Percentiles rank a stretch among this genome's conserved stretches.
Evolutionary conservation across 2,797 vertebrate species (phyloP).

Genomic region (Sebastes trivittatus): DNA sequence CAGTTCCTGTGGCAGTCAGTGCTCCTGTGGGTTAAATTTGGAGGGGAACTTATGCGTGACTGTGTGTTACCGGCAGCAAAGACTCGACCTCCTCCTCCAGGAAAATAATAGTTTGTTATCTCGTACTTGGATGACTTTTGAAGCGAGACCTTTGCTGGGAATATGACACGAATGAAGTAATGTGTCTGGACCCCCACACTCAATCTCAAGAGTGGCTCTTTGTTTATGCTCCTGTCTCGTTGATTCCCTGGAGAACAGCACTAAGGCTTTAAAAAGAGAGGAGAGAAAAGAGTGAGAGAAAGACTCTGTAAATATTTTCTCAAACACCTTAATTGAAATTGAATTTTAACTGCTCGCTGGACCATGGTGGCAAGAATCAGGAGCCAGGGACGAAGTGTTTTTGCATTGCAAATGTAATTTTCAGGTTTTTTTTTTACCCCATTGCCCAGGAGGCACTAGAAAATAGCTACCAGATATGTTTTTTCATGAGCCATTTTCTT

Average conservation of each 20-base stretch:
- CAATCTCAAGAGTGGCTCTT: conserved; percentile 54
- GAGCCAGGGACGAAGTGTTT: conserved; percentile 55
- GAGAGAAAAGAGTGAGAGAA: conserved; percentile 11
- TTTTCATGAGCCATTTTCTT: conserved; percentile 73
- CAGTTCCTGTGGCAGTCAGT: neutral
- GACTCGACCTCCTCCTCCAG: conserved; percentile 3
- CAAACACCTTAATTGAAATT: conserved; percentile 79
- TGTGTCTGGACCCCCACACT: conserved; percentile 40
- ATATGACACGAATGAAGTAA: conserved; percentile 45
- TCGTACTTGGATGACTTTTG: conserved; percentile 40
- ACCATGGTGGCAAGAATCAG: conserved; percentile 61
- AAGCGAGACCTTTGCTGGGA: conserved; percentile 52
- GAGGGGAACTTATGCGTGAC: conserved; percentile 32
- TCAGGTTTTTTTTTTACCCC: conserved; percentile 1
- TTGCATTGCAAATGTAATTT: conserved; percentile 85
- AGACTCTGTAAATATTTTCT: conserved; percentile 75
- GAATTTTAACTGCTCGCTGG: conserved; percentile 76
- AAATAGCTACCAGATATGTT: conserved; percentile 70
- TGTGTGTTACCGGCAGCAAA: conserved; percentile 28
- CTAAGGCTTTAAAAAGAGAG: conserved; percentile 16
- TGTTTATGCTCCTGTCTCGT: conserved; percentile 56
- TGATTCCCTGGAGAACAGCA: conserved; percentile 39
- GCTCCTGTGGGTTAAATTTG: conserved; percentile 32
- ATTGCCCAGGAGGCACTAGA: conserved; percentile 59
- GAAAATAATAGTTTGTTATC: conserved; percentile 52